A percentile compares a stretch with the other conserved stretches of the same genome.
Conservation (phyloP, 2,797 vertebrate genomes). For the Tinamus major region DNA sequence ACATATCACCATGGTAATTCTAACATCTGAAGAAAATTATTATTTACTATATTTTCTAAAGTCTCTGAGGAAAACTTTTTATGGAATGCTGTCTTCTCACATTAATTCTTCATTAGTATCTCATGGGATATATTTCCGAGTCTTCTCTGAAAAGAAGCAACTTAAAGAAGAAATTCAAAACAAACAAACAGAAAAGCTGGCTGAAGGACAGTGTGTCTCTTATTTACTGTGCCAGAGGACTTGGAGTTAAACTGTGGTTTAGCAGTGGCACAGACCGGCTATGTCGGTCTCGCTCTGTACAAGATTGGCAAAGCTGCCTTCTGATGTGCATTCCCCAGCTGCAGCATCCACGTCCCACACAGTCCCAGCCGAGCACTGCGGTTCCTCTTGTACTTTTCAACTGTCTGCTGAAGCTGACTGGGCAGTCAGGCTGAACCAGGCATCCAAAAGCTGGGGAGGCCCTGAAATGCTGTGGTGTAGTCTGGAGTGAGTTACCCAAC, state of each 20-base stretch:
- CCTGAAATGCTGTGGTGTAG: background rate
- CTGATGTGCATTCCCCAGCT: fast-evolving
- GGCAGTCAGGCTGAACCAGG: background rate
- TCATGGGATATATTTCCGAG: background rate
- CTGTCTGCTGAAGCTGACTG: fast-evolving
- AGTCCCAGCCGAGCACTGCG: fast-evolving
- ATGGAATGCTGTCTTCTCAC: background rate
- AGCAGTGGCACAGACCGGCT: background rate
- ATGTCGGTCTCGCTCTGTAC: background rate
- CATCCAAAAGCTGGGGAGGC: background rate
- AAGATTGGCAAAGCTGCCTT: too few relatives aligned
- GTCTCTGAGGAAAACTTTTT: background rate
- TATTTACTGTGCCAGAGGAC: background rate
- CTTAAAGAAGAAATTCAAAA: slow-evolving; percentile 31
- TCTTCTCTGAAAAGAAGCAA: background rate
- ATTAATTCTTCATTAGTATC: slow-evolving; percentile 13
- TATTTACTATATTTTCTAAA: background rate
- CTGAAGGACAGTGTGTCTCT: background rate
- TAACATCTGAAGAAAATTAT: background rate
- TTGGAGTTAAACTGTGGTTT: background rate
- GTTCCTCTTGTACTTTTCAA: background rate
- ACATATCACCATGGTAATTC: background rate
- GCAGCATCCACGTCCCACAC: background rate
- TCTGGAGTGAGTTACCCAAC: fast-evolving
- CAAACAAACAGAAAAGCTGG: slow-evolving; percentile 35